Evolutionary conservation across 2,888 invertebrate species (phyloP), one percentile per base, ranked within the genome.

Genomic region (Empis stercorea): DNA sequence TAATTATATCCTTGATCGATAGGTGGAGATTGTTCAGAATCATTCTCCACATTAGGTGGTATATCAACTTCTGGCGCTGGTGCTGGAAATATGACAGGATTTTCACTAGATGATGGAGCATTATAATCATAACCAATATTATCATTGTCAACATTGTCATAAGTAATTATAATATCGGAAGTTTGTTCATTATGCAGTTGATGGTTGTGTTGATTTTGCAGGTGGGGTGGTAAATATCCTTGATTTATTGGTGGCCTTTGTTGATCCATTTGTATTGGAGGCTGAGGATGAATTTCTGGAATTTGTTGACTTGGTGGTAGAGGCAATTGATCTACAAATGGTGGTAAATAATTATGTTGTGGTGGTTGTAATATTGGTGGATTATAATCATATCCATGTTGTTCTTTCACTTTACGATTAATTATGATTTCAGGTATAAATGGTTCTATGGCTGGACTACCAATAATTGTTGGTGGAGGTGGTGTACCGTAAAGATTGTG

Each of bases 341-440:
- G 46, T 3, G 65, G 59, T 14, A 65, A 27, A 51, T 66, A 65
- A 10, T 59, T 57, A 14, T 60, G 58, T 3, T 52, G 55, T 0
- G 68, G 43, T 0, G 66, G 67, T 53, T 65, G 65, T 46, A 66
- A 63, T 2, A 38, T 30, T 30, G 51, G 51, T 36, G 40, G 49
- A n/a, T 51, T 43, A 23, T 51, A 51, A 43, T 45, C 17, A 37
- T 57, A 57, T 13, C 52, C 56, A 32, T 56, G 57, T 1, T 43
- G 23, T 9, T 54, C 54, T 30, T 54, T 55, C 5, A 51, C 51
- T 43, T 55, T 58, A 11, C 65, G 64, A 55, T 67, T 67, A 40
- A 65, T 61, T 10, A 67, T 57, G 2, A 67, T 57, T 48, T 67
- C 67, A 1, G 67, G 68, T 20, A 68, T 47, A 4, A 48, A 52